Conservation (phyloP, 2,888 invertebrate species). For the Antheraea assamensis region DNA sequence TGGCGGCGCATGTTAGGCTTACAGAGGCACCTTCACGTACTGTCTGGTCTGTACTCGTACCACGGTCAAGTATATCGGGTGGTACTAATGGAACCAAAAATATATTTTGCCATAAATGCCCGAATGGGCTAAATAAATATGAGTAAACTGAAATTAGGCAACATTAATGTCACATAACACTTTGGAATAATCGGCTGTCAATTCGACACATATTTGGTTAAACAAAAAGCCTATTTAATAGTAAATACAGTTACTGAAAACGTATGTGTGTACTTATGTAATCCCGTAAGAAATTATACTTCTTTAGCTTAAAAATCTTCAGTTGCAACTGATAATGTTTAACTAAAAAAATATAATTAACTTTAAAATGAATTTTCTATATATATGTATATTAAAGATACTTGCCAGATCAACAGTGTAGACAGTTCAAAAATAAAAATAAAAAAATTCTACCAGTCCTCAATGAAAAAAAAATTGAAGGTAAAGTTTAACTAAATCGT, state of each 20-base stretch:
- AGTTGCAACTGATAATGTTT: too few species aligned
- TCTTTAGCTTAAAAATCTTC: too few species aligned
- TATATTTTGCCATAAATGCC: conserved; percentile 21
- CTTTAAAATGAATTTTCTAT: too few species aligned
- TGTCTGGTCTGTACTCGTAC: conserved; percentile 92
- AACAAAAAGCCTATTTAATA: neutral
- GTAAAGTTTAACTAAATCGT: neutral
- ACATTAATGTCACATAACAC: neutral
- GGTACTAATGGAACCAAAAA: conserved; percentile 82
- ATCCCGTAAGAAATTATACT: too few species aligned
- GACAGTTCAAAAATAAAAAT: too few species aligned
- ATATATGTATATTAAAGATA: too few species aligned
- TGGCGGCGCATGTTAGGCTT: conserved; percentile 92
- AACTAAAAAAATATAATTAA: too few species aligned
- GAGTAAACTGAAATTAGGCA: neutral
- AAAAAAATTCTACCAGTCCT: neutral
- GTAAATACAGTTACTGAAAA: too few species aligned
- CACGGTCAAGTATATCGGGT: conserved; percentile 92
- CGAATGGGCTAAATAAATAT: conserved; percentile 5
- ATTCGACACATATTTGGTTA: neutral
- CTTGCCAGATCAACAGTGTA: too few species aligned
- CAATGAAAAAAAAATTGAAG: neutral
- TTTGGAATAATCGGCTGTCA: neutral
- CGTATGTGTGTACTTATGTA: too few species aligned
- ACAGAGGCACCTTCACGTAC: conserved; percentile 93